Conservation (phyloP, 92 coral and sea anemone species). For the Pocillopora meandrina region DNA sequence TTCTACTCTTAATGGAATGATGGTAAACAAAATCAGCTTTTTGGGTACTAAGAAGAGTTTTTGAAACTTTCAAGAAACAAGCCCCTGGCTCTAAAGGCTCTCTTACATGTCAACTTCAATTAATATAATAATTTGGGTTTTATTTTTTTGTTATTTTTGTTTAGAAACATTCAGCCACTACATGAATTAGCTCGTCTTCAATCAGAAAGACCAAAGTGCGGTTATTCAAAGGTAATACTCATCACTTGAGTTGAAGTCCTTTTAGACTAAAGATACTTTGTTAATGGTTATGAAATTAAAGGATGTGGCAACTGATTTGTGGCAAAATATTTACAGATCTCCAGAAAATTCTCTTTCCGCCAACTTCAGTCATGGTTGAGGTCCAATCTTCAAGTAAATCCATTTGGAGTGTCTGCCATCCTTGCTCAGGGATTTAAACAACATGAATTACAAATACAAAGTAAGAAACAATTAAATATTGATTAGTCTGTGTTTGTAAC, state of each 20-base stretch:
- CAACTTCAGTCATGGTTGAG: constrained; percentile 93
- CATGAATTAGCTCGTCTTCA: constrained; percentile 81
- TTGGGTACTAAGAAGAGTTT: too few species aligned
- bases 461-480: not conserved
- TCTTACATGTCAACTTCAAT: too few species aligned
- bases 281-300: too few species aligned
- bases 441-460: constrained; percentile 46
- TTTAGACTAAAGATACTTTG: not conserved
- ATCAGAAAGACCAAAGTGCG: constrained; percentile 76
- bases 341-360: constrained; percentile 87
- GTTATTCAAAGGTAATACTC: constrained; percentile 84
- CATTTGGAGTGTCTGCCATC: constrained; percentile 94
- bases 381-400: constrained; percentile 82
- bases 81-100: too few species aligned
- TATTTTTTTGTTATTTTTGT: not conserved
- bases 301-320: not conserved
- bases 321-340: constrained; percentile 41
- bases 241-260: not conserved
- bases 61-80: too few species aligned
- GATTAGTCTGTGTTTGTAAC: too few species aligned
- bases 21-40: too few species aligned
- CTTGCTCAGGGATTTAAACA: constrained; percentile 71
- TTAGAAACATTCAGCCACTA: constrained; percentile 78
- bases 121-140: too few species aligned
- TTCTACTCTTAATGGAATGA: too few species aligned